These are phyloP conservation scores for Eristalis intricaria DNA, from an alignment of 2,888 invertebrate genomes.

Conservation along the genomic window DNA sequence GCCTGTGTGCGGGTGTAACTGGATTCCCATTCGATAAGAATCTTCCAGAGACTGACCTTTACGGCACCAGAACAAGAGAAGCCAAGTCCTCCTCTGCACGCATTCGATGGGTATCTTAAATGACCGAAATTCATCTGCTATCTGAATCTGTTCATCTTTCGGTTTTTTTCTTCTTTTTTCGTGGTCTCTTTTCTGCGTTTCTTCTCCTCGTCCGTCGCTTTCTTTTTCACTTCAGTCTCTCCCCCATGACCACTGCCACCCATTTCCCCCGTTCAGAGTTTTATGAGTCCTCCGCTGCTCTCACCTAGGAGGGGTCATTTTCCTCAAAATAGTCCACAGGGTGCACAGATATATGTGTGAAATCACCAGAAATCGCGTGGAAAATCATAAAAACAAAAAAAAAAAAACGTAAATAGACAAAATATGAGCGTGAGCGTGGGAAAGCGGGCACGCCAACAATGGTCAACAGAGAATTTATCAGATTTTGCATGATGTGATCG, in stretches of 20 bases:
- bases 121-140: slow-evolving; percentile 60
- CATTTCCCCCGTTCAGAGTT: not conserved
- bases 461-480: slow-evolving; percentile 51
- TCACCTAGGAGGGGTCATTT: slow-evolving; percentile 54
- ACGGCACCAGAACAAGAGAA: slow-evolving; percentile 33
- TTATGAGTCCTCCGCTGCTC: slow-evolving; percentile 29
- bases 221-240: slow-evolving; percentile 45
- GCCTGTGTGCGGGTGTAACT: slow-evolving; percentile 26
- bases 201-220: slow-evolving; percentile 35
- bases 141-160: slow-evolving; percentile 50
- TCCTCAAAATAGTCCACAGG: slow-evolving; percentile 53
- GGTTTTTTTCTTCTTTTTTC: not conserved
- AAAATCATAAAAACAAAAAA: slow-evolving; percentile 34
- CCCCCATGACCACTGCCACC: slow-evolving; percentile 14
- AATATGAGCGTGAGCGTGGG: slow-evolving; percentile 67
- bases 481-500: slow-evolving; percentile 65
- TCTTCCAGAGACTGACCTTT: slow-evolving; percentile 61
- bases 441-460: slow-evolving; percentile 59
- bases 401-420: slow-evolving; percentile 57
- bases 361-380: slow-evolving; percentile 57
- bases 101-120: slow-evolving; percentile 67
- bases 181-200: slow-evolving; percentile 24
- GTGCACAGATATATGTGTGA: slow-evolving; percentile 48
- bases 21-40: slow-evolving; percentile 55
- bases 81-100: slow-evolving; percentile 62